These are phyloP conservation scores for Pelecanoides urinatrix DNA, from an alignment of 2,113 vertebrate species.

Conservation along the genomic window DNA sequence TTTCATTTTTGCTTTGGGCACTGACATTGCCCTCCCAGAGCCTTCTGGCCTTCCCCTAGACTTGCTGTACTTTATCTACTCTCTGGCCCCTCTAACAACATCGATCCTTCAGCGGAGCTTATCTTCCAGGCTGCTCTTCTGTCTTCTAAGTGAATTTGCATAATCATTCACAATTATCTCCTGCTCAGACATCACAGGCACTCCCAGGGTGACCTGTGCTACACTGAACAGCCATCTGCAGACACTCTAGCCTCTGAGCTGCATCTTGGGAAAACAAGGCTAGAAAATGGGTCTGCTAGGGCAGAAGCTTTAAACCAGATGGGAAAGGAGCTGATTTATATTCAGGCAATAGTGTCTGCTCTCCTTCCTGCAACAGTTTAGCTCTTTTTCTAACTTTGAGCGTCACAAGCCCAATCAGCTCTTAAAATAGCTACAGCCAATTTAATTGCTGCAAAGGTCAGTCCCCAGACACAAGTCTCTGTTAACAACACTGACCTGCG, in stretches of 20 bases:
- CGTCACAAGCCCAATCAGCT: neutral
- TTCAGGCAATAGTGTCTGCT: neutral
- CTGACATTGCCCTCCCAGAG: neutral
- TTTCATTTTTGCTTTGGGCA: neutral
- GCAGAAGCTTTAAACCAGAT: neutral
- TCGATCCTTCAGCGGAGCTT: neutral
- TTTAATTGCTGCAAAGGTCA: neutral
- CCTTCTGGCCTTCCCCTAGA: neutral
- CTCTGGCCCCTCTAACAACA: neutral
- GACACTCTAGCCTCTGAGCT: neutral
- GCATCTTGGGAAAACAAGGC: neutral
- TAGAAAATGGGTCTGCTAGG: neutral
- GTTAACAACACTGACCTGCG: neutral
- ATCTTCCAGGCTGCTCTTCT: neutral
- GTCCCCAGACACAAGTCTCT: neutral
- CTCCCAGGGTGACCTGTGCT: neutral
- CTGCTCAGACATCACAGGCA: neutral
- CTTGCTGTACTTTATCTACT: neutral
- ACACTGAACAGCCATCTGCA: neutral
- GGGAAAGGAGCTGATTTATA: neutral
- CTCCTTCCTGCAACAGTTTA: neutral
- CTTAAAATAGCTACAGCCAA: neutral
- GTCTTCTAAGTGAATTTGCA: neutral
- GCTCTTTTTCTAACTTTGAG: neutral
- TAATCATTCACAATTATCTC: neutral